phyloP scores from a whole-genome alignment of 2,888 invertebrate species.

The Imbricaverruca yamaguchii region DNA sequence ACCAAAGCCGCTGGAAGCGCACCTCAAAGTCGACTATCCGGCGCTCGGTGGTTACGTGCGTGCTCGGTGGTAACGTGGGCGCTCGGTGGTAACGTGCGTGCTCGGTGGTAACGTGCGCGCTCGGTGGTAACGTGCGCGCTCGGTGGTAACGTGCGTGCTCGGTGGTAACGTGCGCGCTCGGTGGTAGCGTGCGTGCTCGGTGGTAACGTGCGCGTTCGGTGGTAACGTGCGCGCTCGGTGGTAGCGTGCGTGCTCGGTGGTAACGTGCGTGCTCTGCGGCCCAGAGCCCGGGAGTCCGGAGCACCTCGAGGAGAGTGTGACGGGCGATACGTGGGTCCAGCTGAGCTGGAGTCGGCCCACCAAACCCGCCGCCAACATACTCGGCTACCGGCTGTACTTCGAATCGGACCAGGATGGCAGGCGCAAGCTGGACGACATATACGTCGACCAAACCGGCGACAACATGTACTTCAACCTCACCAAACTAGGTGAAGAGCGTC shows the following conservation, averaged over 20 bases:
- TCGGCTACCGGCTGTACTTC: slow-evolving; percentile 1
- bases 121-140: background rate
- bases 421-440: background rate
- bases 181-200: background rate
- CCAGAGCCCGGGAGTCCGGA: slow-evolving; percentile 9
- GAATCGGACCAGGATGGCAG: background rate
- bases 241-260: background rate
- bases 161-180: background rate
- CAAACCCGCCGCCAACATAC: background rate
- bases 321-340: background rate
- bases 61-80: too few species aligned
- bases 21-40: too few species aligned
- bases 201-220: background rate
- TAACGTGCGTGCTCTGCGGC: background rate
- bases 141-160: background rate
- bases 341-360: background rate
- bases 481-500: background rate
- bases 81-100: background rate
- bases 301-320: background rate
- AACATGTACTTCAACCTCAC: slow-evolving; percentile 1
- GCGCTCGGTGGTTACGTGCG: background rate
- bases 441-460: background rate
- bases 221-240: background rate
- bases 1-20: too few species aligned
- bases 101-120: background rate